Conservation (phyloP, 1,140 invertebrate species). For the Lucilia sericata region DNA sequence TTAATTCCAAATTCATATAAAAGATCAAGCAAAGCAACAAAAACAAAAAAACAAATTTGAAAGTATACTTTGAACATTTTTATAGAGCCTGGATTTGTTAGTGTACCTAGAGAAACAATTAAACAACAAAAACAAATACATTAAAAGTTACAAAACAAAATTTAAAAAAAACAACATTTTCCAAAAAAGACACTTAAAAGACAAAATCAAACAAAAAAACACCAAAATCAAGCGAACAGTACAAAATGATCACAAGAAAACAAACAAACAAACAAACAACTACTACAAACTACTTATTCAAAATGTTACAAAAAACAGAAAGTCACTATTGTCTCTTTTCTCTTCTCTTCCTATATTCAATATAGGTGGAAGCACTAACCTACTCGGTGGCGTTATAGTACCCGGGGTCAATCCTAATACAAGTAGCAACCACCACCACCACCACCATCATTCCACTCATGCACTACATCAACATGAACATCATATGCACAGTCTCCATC, state of each 20-base stretch:
- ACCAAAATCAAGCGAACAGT: slow-evolving; percentile 44
- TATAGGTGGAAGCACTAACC: slow-evolving; percentile 68
- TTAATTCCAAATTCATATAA: background rate
- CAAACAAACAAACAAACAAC: slow-evolving; percentile 55
- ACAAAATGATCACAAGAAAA: slow-evolving; percentile 51
- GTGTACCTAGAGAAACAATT: slow-evolving; percentile 56
- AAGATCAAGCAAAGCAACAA: background rate
- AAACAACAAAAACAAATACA: slow-evolving; percentile 45
- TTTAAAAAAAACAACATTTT: slow-evolving; percentile 45
- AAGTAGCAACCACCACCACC: slow-evolving; percentile 59
- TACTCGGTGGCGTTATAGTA: slow-evolving; percentile 67
- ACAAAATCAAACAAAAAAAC: slow-evolving; percentile 47
- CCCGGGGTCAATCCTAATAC: slow-evolving; percentile 58
- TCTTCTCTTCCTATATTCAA: slow-evolving; percentile 67
- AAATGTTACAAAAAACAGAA: slow-evolving; percentile 55
- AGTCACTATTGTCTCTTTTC: slow-evolving; percentile 69
- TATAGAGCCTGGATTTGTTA: slow-evolving; percentile 68
- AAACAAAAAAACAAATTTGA: background rate
- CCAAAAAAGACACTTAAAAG: slow-evolving; percentile 47
- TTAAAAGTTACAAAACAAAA: slow-evolving; percentile 45
- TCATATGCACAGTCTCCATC: slow-evolving; percentile 47
- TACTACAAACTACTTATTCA: slow-evolving; percentile 24
- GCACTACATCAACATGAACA: slow-evolving; percentile 45
- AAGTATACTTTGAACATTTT: slow-evolving; percentile 38
- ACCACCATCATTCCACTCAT: slow-evolving; percentile 47